Evolutionary conservation across 2,113 vertebrate species (phyloP).

Genomic region (Oceanodroma tethys): DNA sequence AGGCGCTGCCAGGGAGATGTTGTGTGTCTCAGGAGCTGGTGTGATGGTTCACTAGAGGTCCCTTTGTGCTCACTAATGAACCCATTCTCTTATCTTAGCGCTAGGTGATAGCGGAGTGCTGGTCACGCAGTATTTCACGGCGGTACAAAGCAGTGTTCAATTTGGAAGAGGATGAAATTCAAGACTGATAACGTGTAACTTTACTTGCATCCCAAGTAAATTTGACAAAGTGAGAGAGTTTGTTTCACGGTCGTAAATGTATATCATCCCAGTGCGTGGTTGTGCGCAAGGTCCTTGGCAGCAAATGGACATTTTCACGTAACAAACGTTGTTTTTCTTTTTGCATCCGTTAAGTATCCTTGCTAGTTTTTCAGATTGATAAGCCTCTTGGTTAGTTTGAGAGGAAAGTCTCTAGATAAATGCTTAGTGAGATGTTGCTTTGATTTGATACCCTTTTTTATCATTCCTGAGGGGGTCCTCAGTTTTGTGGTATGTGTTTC

Average conservation of each 20-base stretch:
- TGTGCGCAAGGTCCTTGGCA: background rate
- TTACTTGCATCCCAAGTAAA: background rate
- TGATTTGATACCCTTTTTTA: background rate
- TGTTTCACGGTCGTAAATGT: background rate
- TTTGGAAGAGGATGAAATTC: background rate
- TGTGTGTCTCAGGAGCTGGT: background rate
- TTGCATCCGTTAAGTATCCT: background rate
- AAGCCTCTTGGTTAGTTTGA: background rate
- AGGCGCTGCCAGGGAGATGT: background rate
- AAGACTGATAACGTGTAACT: background rate
- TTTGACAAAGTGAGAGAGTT: background rate
- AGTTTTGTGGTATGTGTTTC: background rate
- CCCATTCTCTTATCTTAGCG: background rate
- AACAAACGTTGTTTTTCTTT: background rate
- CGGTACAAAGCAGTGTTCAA: background rate
- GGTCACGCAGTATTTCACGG: background rate
- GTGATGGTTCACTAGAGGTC: background rate
- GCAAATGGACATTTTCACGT: background rate
- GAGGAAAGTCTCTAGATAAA: background rate
- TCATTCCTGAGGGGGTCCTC: background rate
- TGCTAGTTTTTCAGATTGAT: background rate
- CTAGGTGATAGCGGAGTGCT: background rate
- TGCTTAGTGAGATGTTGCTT: background rate
- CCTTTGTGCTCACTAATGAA: background rate
- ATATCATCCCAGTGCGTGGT: rapidly evolving